Evolutionary conservation across 2,797 vertebrate species (phyloP).

Genomic region (Tolypeutes matacus): DNA sequence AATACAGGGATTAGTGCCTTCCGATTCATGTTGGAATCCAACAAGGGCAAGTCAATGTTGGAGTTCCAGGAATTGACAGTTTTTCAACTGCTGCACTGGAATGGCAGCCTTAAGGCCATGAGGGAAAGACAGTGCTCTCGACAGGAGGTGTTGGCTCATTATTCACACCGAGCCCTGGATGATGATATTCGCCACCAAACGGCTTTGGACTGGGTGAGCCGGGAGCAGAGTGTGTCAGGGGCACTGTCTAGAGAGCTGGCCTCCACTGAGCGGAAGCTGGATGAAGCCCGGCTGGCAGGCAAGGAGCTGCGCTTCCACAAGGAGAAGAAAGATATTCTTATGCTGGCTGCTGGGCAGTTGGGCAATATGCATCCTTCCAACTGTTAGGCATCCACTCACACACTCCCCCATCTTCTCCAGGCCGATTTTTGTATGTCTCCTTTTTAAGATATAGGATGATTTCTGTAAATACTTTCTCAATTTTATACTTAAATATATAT

Average conservation of each 20-base stretch:
- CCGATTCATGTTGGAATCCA: constrained; percentile 99
- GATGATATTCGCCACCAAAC: constrained; percentile 98
- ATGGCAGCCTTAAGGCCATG: constrained; percentile 99
- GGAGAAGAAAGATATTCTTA: constrained; percentile 91
- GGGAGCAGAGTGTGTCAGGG: constrained; percentile 93
- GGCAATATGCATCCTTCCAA: constrained; percentile 90
- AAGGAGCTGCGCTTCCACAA: constrained; percentile 97
- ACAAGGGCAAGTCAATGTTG: constrained; percentile 99
- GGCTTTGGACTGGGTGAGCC: constrained; percentile 98
- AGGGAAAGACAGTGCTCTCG: constrained; percentile 97
- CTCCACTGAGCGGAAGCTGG: constrained; percentile 94
- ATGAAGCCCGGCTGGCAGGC: constrained; percentile 96
- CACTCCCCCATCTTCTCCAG: neutral
- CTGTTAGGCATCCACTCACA: constrained; percentile 83
- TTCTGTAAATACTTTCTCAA: constrained; percentile 82
- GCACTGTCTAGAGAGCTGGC: constrained; percentile 94
- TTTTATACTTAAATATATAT: constrained; percentile 78
- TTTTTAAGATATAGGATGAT: constrained; percentile 68
- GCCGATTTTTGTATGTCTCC: constrained; percentile 80
- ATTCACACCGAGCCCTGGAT: constrained; percentile 97
- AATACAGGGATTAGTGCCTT: constrained; percentile 98
- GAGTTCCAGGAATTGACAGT: constrained; percentile 99
- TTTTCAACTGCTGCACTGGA: constrained; percentile 98
- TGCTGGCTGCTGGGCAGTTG: constrained; percentile 91
- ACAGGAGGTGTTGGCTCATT: constrained; percentile 99